These are phyloP conservation scores for Heliothis virescens DNA, from an alignment of 1,140 invertebrate genomes.

Conservation along the genomic window DNA sequence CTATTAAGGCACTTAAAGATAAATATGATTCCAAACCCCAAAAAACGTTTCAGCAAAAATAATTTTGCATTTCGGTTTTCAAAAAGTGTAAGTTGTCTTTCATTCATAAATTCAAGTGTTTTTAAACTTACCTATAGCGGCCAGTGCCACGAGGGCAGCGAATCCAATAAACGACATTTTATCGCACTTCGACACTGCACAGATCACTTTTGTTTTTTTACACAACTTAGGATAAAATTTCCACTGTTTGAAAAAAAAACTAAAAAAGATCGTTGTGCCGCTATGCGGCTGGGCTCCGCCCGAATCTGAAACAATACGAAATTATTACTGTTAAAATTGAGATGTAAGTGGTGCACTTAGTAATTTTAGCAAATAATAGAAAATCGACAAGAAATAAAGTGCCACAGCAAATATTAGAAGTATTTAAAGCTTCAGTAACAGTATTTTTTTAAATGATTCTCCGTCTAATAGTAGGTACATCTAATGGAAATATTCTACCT, in stretches of 20 bases:
- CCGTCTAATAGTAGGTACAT: too few species aligned
- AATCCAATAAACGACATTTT: slow-evolving; percentile 73
- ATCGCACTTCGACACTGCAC: slow-evolving; percentile 78
- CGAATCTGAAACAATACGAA: slow-evolving; percentile 79
- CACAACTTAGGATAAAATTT: slow-evolving; percentile 60
- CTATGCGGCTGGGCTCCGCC: slow-evolving; percentile 78
- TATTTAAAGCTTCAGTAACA: too few species aligned
- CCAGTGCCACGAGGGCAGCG: slow-evolving; percentile 77
- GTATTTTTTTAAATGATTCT: too few species aligned
- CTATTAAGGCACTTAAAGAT: neutral
- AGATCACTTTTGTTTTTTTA: slow-evolving; percentile 69
- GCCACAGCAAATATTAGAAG: too few species aligned
- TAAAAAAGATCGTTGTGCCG: slow-evolving; percentile 67
- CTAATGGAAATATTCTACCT: too few species aligned
- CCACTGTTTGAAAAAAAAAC: slow-evolving; percentile 57
- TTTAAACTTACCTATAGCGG: slow-evolving; percentile 72
- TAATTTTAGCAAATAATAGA: neutral
- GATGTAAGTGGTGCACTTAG: neutral
- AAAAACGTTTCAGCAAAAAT: neutral
- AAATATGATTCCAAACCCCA: neutral
- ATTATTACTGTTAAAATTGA: slow-evolving; percentile 41
- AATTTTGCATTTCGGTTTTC: too few species aligned
- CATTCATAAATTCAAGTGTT: neutral
- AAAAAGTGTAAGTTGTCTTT: too few species aligned
- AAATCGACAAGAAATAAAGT: neutral